Evolutionary conservation across 2,797 vertebrate species (phyloP), one percentile per base, ranked within the genome.

Genomic region (Pogoniulus pusillus): DNA sequence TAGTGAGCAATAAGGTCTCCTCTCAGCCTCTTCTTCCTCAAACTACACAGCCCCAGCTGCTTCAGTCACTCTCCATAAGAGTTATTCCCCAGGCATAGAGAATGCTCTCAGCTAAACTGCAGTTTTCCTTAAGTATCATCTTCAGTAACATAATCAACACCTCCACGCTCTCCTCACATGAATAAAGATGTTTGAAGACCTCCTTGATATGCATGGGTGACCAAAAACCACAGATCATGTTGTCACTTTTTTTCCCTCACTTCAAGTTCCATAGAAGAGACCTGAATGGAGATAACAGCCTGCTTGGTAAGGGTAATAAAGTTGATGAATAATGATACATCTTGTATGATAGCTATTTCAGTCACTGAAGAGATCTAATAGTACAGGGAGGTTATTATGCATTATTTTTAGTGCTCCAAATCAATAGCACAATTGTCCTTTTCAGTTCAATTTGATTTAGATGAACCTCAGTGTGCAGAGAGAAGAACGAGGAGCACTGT

Each of bases 371-470:
- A 82, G 87, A 93, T 95, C 65, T 93, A 91, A 95, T 81, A 91
- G 92, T 72, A 91, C 72, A 81, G 86, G 82, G 75, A 89, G 91
- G 93, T 95, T 93, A 91, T 96, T 91, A 89, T 90, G 78, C 92
- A 93, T 96, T 94, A 95, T 96, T 95, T 95, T 95, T 95, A 95
- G 88, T 85, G 90, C 86, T 82, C 72, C 91, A 90, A 96, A 95
- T 96, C 95, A 95, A 96, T 94, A 85, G 88, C 79, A 85, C 84
- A 93, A 95, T 95, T 95, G 94, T 96, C 93, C 91, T 93, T 91
- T 87, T 91, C 94, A 90, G 91, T 94, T 88, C 86, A 87, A 85
- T 94, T 95, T 94, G 95, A 96, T 94, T 95, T 93, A 96, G 86
- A 91, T 87, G 93, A 94, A 85, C 69, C 89, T 91, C 3, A 5